Conservation (phyloP, 2,797 vertebrate species). For the Scarus forsteni region DNA sequence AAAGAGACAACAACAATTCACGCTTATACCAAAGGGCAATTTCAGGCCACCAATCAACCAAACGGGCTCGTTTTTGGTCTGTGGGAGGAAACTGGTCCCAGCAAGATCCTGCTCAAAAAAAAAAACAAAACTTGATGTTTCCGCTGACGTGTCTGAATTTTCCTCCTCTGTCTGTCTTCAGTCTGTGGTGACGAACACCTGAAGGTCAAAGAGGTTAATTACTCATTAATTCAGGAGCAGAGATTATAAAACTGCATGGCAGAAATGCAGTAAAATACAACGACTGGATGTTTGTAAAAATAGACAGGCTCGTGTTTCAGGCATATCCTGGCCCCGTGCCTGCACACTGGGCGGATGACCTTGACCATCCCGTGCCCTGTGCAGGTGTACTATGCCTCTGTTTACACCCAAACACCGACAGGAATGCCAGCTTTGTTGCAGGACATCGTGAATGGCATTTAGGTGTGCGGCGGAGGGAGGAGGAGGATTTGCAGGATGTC, state of each 20-base stretch:
- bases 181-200: not conserved
- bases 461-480: not conserved
- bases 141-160: too few relatives aligned
- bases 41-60: too few relatives aligned
- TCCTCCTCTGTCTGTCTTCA: not conserved
- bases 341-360: constrained; percentile 32
- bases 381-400: constrained; percentile 27
- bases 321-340: not conserved
- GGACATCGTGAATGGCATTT: constrained; percentile 8
- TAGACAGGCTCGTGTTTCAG: constrained; percentile 8
- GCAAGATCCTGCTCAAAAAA: too few relatives aligned
- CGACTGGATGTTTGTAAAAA: not conserved
- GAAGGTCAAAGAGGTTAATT: constrained; percentile 50
- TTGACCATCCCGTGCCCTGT: constrained; percentile 35
- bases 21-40: too few relatives aligned
- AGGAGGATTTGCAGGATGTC: not conserved
- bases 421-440: constrained; percentile 22
- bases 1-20: too few relatives aligned
- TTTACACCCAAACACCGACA: constrained; percentile 60
- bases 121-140: too few relatives aligned
- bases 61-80: too few relatives aligned
- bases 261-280: too few relatives aligned
- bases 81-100: too few relatives aligned
- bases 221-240: constrained; percentile 33
- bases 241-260: constrained; percentile 3